A percentile compares a stretch with the other conserved stretches of the same genome.
These are phyloP conservation scores for Neogale vison DNA, from an alignment of 2,113 vertebrate genomes.

Conservation along the genomic window DNA sequence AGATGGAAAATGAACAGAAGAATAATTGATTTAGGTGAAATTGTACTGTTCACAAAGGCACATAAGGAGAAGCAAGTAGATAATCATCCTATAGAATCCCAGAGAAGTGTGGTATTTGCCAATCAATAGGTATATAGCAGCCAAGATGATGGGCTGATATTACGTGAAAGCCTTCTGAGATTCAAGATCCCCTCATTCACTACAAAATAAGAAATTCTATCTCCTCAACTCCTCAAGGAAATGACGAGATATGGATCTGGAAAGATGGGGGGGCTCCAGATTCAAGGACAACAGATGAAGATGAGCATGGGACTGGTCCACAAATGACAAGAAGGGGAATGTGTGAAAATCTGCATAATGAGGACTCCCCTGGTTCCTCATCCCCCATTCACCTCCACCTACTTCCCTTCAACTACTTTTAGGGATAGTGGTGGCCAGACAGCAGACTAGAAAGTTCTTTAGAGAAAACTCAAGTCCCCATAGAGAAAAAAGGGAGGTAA, in stretches of 20 bases:
- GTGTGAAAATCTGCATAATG: not conserved
- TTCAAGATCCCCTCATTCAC: not conserved
- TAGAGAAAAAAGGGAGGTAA: not conserved
- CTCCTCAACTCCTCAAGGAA: not conserved
- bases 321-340: not conserved
- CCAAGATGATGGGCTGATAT: not conserved
- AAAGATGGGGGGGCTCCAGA: not conserved
- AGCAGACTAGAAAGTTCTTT: not conserved
- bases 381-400: not conserved
- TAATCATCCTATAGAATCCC: not conserved
- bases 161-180: not conserved
- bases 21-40: not conserved
- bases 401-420: not conserved
- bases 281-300: not conserved
- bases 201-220: not conserved
- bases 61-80: not conserved
- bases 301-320: not conserved
- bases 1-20: not conserved
- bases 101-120: not conserved
- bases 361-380: not conserved
- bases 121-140: not conserved
- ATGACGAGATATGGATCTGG: not conserved
- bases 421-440: not conserved
- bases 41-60: not conserved
- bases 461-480: not conserved